These are phyloP conservation scores for Mastomys coucha DNA, from an alignment of 2,113 vertebrate species.

Conservation along the genomic window DNA sequence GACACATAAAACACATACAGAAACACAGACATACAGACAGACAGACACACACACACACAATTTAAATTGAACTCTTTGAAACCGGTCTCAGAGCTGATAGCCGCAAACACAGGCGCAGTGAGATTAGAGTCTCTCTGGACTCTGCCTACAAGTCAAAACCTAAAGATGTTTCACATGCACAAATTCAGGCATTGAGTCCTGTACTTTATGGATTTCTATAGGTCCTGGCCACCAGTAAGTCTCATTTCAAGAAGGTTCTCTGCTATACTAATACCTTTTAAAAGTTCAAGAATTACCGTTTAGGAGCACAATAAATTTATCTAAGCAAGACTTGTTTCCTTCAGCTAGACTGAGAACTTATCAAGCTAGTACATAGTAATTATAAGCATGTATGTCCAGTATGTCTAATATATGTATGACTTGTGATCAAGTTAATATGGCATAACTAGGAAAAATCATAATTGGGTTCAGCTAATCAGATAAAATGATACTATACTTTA, in stretches of 20 bases:
- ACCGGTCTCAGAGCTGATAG: not conserved
- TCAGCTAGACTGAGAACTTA: not conserved
- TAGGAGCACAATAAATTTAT: not conserved
- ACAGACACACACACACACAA: not conserved
- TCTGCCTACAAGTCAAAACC: not conserved
- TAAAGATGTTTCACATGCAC: not conserved
- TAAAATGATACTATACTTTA: not conserved
- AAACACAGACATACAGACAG: not conserved
- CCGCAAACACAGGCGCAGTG: not conserved
- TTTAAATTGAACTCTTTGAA: not conserved
- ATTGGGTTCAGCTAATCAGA: not conserved
- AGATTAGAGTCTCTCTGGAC: not conserved
- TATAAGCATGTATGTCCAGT: not conserved
- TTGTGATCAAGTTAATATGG: not conserved
- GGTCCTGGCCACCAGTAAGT: not conserved
- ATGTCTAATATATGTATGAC: not conserved
- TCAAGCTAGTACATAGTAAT: not conserved
- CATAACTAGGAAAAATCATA: conserved; percentile 1
- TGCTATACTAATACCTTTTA: not conserved
- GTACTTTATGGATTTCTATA: not conserved
- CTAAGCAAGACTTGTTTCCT: not conserved
- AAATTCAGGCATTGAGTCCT: not conserved
- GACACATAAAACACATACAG: not conserved
- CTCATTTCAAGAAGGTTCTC: not conserved
- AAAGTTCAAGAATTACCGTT: not conserved